Conservation (phyloP, 2,888 invertebrate species). For the Brenthis daphne region DNA sequence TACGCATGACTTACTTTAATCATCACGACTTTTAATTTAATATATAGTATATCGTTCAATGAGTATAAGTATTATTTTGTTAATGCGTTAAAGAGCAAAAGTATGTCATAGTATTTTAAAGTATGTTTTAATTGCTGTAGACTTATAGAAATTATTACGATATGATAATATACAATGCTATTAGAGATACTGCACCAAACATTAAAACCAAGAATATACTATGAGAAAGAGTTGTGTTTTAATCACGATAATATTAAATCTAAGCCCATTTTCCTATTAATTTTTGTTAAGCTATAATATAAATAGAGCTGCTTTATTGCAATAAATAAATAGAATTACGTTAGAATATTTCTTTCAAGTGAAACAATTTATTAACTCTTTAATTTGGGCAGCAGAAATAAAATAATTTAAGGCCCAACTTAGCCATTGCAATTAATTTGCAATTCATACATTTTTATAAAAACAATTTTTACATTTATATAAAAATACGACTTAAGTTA, state of each 20-base stretch:
- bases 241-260: conserved; percentile 63
- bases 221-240: conserved; percentile 65
- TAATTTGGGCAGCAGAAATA: conserved; percentile 61
- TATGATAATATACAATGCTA: conserved; percentile 81
- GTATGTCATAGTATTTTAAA: conserved; percentile 58
- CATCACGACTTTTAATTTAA: background rate
- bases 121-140: conserved; percentile 57
- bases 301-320: conserved; percentile 42
- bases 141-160: conserved; percentile 64
- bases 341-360: conserved; percentile 22
- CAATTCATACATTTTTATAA: too few relatives aligned
- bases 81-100: conserved; percentile 39
- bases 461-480: too few relatives aligned
- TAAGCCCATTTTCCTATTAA: conserved; percentile 77
- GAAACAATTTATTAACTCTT: conserved; percentile 39
- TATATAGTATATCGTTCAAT: too few relatives aligned
- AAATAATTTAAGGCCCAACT: conserved; percentile 47
- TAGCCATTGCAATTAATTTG: conserved; percentile 53
- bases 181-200: conserved; percentile 81
- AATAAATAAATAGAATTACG: conserved; percentile 30
- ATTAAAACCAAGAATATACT: conserved; percentile 76
- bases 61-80: background rate
- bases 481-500: background rate
- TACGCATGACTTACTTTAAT: conserved; percentile 59
- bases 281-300: conserved; percentile 62